Conservation (phyloP, 2,113 vertebrate species). For the Chaetorhynchus papuensis region DNA sequence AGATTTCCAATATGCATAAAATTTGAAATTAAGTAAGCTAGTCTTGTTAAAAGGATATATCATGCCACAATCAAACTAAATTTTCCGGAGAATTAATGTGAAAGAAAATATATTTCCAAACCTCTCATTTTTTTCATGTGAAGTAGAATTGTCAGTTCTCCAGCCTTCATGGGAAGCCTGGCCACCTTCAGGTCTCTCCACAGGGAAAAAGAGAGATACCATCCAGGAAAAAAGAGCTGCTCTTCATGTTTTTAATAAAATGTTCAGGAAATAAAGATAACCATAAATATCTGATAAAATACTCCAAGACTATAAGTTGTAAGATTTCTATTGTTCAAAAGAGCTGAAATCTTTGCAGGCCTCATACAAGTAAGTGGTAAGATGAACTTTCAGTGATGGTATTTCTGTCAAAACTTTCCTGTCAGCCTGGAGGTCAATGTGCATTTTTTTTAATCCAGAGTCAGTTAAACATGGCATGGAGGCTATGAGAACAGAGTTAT, state of each 20-base stretch:
- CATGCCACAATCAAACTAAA: background rate
- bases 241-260: background rate
- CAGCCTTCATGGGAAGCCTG: background rate
- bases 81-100: background rate
- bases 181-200: background rate
- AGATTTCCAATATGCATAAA: background rate
- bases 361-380: background rate
- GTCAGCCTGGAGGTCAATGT: background rate
- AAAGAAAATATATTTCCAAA: background rate
- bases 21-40: background rate
- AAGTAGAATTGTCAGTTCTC: background rate
- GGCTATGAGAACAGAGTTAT: background rate
- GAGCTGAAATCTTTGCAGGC: background rate
- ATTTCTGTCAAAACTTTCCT: background rate
- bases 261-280: background rate
- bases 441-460: background rate
- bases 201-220: background rate
- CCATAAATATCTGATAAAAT: background rate
- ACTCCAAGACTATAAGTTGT: background rate
- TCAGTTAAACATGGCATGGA: background rate
- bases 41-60: background rate
- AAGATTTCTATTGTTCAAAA: background rate
- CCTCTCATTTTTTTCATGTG: background rate
- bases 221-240: background rate
- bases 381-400: background rate